Conservation (phyloP, 2,888 invertebrate genomes). For the Sarcophaga carnaria region DNA sequence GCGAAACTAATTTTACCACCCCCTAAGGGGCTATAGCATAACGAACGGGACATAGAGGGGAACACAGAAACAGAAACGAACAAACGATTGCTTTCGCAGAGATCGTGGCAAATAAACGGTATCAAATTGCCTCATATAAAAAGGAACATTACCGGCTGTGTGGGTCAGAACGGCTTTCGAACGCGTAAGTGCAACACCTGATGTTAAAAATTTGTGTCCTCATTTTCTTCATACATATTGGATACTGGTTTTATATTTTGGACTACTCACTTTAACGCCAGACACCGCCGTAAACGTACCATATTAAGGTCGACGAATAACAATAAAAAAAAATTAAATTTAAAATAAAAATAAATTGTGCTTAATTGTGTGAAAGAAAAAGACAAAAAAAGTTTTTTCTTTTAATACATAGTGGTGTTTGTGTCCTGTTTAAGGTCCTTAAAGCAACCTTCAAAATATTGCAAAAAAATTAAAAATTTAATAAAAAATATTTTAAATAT, state of each 20-base stretch:
- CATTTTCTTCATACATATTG: constrained; percentile 37
- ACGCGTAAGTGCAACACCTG: constrained; percentile 90
- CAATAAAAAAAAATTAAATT: constrained; percentile 20
- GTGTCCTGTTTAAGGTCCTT: constrained; percentile 66
- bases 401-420: constrained; percentile 24
- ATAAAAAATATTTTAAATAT: not conserved
- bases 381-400: constrained; percentile 33
- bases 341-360: not conserved
- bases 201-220: constrained; percentile 75
- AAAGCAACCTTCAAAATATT: constrained; percentile 57
- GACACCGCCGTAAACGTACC: constrained; percentile 36
- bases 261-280: not conserved
- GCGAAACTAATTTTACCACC: constrained; percentile 70
- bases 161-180: constrained; percentile 98
- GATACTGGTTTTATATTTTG: constrained; percentile 65
- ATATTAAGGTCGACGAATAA: not conserved
- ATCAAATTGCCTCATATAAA: constrained; percentile 83
- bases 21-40: constrained; percentile 34
- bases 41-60: constrained; percentile 69
- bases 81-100: constrained; percentile 65
- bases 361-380: constrained; percentile 24
- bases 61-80: not conserved
- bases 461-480: not conserved
- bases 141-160: constrained; percentile 85
- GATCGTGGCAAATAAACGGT: constrained; percentile 78